Evolutionary conservation across 2,797 vertebrate genomes (phyloP).

Genomic region (Zenarchopterus dispar): DNA sequence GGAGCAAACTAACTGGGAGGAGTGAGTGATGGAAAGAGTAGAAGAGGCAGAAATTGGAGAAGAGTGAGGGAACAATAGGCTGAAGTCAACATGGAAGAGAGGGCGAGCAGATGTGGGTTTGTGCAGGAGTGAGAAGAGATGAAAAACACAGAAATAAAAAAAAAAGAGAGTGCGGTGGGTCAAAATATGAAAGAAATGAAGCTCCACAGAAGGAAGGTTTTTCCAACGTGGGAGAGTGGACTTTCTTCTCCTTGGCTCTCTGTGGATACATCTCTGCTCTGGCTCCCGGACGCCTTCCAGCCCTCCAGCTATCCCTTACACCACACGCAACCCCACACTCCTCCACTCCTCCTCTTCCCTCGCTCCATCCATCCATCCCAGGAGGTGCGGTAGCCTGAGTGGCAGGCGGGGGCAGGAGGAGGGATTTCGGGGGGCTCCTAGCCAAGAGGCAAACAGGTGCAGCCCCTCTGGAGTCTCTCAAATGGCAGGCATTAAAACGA

Average conservation of each 20-base stretch:
- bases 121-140: constrained; percentile 43
- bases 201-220: constrained; percentile 56
- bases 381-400: constrained; percentile 81
- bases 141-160: constrained; percentile 60
- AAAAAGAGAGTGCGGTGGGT: constrained; percentile 67
- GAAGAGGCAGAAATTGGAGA: constrained; percentile 48
- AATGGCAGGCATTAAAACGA: constrained; percentile 84
- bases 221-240: constrained; percentile 69
- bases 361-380: constrained; percentile 76
- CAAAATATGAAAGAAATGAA: constrained; percentile 63
- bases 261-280: constrained; percentile 68
- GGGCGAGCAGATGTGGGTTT: constrained; percentile 48
- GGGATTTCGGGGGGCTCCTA: constrained; percentile 79
- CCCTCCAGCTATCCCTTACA: constrained; percentile 84
- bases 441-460: constrained; percentile 89
- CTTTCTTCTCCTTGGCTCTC: constrained; percentile 43
- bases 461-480: constrained; percentile 86
- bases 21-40: constrained; percentile 33
- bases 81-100: constrained; percentile 46
- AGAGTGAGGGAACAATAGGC: constrained; percentile 30
- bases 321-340: constrained; percentile 77
- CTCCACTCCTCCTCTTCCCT: constrained; percentile 59
- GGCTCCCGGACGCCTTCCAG: constrained; percentile 76
- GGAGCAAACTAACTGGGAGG: constrained; percentile 26
- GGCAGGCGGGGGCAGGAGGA: constrained; percentile 82